These are phyloP conservation scores for Corvus cornix DNA, from an alignment of 2,113 vertebrate species.

Conservation along the genomic window DNA sequence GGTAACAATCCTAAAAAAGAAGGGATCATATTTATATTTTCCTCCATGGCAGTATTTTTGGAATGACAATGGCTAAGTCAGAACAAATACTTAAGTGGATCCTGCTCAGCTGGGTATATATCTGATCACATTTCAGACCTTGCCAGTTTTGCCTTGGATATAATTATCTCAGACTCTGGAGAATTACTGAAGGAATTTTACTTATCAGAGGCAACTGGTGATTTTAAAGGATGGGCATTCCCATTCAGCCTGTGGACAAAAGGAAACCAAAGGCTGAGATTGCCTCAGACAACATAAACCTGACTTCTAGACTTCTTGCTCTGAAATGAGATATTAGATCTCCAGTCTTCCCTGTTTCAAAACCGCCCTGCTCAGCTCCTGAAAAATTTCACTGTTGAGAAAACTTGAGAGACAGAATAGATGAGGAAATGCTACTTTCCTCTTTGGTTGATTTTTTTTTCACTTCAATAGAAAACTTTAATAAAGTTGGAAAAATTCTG, in stretches of 20 bases:
- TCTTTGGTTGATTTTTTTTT: neutral
- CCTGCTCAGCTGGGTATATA: neutral
- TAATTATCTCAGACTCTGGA: conserved; percentile 7
- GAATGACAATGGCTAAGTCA: conserved; percentile 59
- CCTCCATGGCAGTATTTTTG: conserved; percentile 48
- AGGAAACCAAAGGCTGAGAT: neutral
- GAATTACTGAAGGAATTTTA: conserved; percentile 19
- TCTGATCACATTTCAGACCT: conserved; percentile 50
- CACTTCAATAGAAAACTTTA: neutral
- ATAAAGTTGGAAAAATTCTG: conserved; percentile 2
- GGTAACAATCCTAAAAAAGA: conserved; percentile 55
- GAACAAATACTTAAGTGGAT: conserved; percentile 37
- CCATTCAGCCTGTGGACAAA: neutral
- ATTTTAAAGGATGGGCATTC: conserved; percentile 2
- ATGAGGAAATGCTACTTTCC: neutral
- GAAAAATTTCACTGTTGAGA: neutral
- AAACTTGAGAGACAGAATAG: neutral
- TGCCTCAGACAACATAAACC: neutral
- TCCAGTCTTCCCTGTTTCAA: neutral
- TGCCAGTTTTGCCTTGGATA: conserved; percentile 2
- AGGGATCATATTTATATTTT: conserved; percentile 62
- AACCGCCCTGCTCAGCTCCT: neutral
- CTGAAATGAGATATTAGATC: neutral
- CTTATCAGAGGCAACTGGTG: conserved; percentile 1
- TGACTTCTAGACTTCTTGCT: neutral